A percentile compares a stretch with the other conserved stretches of the same genome.
Conservation (phyloP, 2,113 vertebrate genomes). For the Ammodytes marinus region DNA sequence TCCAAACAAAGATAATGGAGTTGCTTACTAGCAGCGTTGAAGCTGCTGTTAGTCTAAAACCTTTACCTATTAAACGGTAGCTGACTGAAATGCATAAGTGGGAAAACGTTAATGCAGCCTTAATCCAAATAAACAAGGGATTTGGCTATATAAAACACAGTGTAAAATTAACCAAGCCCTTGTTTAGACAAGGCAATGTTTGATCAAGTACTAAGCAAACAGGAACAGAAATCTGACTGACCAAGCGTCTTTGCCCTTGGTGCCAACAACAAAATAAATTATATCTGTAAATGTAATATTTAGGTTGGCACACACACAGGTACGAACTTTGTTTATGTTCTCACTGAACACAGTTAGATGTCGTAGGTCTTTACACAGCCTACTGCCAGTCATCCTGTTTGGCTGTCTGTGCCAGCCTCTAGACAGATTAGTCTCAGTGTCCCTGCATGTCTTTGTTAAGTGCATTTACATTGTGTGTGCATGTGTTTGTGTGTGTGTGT, state of each 20-base stretch:
- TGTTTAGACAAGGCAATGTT: neutral
- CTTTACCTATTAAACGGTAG: neutral
- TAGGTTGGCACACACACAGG: neutral
- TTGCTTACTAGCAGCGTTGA: too few relatives aligned
- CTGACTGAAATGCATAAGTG: neutral
- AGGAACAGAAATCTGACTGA: neutral
- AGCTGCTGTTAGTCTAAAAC: neutral
- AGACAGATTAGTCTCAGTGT: conserved; percentile 61
- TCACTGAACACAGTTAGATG: neutral
- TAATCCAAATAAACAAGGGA: neutral
- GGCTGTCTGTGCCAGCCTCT: conserved; percentile 29
- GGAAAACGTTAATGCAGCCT: neutral
- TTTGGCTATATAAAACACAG: neutral
- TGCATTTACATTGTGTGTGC: neutral
- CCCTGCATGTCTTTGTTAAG: neutral
- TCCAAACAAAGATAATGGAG: neutral
- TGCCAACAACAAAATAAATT: neutral
- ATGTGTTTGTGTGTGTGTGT: neutral
- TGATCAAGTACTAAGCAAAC: neutral
- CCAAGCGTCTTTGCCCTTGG: neutral
- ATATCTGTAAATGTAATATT: conserved; percentile 4
- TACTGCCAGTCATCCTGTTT: conserved; percentile 22
- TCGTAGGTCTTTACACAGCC: neutral
- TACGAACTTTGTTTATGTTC: neutral
- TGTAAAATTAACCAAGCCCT: neutral